Evolutionary conservation across 2,113 vertebrate species (phyloP).

Genomic region (Rhipidura dahli): DNA sequence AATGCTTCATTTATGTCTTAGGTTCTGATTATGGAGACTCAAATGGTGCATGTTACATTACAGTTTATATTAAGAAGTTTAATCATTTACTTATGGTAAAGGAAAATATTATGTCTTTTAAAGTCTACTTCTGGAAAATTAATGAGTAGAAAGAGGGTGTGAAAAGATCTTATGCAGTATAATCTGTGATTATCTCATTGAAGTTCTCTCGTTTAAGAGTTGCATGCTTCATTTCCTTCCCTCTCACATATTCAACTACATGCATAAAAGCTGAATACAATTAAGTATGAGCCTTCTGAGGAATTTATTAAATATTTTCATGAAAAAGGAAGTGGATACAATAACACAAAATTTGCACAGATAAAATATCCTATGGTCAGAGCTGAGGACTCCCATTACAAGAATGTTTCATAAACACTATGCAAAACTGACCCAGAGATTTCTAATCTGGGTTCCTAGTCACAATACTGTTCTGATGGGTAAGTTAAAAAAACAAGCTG

Average conservation of each 20-base stretch:
- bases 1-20: not conserved
- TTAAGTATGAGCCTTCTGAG: not conserved
- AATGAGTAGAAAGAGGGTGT: not conserved
- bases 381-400: not conserved
- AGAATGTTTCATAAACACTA: not conserved
- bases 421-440: not conserved
- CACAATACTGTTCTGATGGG: not conserved
- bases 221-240: not conserved
- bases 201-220: not conserved
- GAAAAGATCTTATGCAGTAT: not conserved
- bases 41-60: not conserved
- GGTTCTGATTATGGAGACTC: not conserved
- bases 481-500: not conserved
- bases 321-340: not conserved
- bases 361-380: not conserved
- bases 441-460: not conserved
- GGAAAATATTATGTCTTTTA: not conserved
- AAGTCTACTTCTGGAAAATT: not conserved
- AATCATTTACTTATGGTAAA: not conserved
- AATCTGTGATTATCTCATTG: not conserved
- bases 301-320: not conserved
- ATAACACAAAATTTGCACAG: not conserved
- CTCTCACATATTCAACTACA: not conserved
- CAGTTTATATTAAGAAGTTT: not conserved
- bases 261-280: not conserved